Evolutionary conservation across 1,140 invertebrate genomes (phyloP).

Genomic region (Diuraphis noxia): DNA sequence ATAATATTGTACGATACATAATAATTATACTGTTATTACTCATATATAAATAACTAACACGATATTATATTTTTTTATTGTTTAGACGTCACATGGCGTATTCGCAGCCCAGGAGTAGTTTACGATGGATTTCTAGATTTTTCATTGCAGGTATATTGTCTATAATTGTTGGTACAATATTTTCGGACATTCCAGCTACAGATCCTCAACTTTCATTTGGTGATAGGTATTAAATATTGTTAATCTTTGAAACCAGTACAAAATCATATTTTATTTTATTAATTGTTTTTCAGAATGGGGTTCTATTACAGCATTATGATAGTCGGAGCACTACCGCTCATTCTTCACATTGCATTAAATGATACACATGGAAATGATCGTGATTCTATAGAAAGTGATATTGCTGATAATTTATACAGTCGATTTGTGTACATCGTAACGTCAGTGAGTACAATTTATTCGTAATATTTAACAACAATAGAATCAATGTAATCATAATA

Average conservation of each 20-base stretch:
- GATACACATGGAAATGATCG: conserved; percentile 65
- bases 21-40: not conserved
- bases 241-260: not conserved
- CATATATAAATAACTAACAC: not conserved
- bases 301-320: conserved; percentile 83
- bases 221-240: conserved; percentile 64
- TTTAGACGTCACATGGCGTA: conserved; percentile 73
- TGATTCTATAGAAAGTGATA: conserved; percentile 74
- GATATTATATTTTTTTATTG: conserved; percentile 42
- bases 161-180: conserved; percentile 81
- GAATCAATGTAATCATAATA: not conserved
- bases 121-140: conserved; percentile 75
- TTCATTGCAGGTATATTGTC: conserved; percentile 79
- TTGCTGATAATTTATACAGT: conserved; percentile 77
- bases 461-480: not conserved
- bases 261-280: not conserved
- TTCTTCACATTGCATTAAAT: conserved; percentile 62
- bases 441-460: conserved; percentile 66
- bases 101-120: conserved; percentile 83
- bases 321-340: conserved; percentile 74
- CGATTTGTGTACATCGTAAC: conserved; percentile 76
- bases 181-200: conserved; percentile 82
- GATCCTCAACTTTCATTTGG: conserved; percentile 72
- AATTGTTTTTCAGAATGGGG: conserved; percentile 65
- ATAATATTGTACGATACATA: conserved; percentile 69